A percentile compares a stretch with the other conserved stretches of the same genome.
phyloP scores from a whole-genome alignment of 2,113 vertebrate genomes.

The Pelmatolapia mariae region DNA sequence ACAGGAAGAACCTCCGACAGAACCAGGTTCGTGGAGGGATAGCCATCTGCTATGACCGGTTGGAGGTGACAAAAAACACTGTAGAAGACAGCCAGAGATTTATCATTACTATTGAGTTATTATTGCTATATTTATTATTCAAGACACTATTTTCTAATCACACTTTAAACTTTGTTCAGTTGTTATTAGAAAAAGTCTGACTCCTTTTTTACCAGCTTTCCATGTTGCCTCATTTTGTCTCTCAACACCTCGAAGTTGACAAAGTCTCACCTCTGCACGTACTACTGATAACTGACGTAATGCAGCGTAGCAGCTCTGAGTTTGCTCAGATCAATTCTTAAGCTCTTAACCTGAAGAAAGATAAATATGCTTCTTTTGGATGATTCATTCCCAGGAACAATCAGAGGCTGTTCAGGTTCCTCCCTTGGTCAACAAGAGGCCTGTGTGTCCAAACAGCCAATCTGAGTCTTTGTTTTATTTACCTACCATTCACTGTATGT shows the following conservation, averaged over 20 bases:
- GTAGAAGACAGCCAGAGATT: background rate
- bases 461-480: background rate
- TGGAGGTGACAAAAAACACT: background rate
- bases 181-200: background rate
- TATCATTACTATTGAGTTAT: background rate
- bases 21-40: background rate
- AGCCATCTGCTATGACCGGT: fast-evolving
- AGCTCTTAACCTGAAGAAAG: constrained; percentile 50
- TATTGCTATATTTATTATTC: background rate
- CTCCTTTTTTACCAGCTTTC: background rate
- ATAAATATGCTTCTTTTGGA: constrained; percentile 41
- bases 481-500: background rate
- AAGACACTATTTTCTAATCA: background rate
- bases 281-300: background rate
- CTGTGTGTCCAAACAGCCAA: constrained; percentile 23
- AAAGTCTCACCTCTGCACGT: constrained; percentile 3
- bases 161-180: background rate
- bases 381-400: constrained; percentile 64
- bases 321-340: constrained; percentile 61
- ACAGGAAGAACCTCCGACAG: fast-evolving
- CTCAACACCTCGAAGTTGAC: background rate
- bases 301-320: background rate
- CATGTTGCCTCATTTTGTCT: background rate
- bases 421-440: constrained; percentile 69
- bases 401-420: constrained; percentile 57